Percentiles rank a stretch among this genome's conserved stretches.
Conservation (phyloP, 1,140 invertebrate species). For the Argopecten irradians region DNA sequence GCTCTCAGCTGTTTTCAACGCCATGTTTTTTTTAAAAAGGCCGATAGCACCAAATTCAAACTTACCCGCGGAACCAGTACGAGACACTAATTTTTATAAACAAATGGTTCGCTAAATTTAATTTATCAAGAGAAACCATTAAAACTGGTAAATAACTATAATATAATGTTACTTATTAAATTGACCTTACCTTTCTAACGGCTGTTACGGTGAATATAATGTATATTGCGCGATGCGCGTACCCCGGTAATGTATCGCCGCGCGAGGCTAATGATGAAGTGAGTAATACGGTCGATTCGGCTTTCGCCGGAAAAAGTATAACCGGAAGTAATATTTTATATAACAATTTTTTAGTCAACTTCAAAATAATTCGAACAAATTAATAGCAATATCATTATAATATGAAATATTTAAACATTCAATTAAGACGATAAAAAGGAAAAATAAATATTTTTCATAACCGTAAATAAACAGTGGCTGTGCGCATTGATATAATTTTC, state of each 20-base stretch:
- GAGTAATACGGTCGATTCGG: background rate
- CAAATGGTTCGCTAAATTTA: background rate
- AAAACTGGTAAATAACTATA: background rate
- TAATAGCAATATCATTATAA: background rate
- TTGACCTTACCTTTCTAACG: background rate
- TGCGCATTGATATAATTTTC: background rate
- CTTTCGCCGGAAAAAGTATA: background rate
- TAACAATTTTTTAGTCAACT: background rate
- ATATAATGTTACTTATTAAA: background rate
- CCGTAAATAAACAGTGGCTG: background rate
- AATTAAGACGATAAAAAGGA: background rate
- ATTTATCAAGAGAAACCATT: background rate
- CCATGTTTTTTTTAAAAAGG: background rate
- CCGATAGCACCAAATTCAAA: background rate
- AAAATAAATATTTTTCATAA: background rate
- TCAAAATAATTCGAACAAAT: too few species aligned
- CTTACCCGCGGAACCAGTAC: background rate
- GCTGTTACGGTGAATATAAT: background rate
- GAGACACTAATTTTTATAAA: background rate
- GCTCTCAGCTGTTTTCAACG: background rate
- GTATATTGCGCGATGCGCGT: background rate
- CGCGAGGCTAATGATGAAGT: background rate
- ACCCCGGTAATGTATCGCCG: background rate
- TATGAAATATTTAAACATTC: background rate
- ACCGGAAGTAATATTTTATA: background rate